Evolutionary conservation across 2,113 vertebrate species (phyloP).

Genomic region (Leucopsar rothschildi): DNA sequence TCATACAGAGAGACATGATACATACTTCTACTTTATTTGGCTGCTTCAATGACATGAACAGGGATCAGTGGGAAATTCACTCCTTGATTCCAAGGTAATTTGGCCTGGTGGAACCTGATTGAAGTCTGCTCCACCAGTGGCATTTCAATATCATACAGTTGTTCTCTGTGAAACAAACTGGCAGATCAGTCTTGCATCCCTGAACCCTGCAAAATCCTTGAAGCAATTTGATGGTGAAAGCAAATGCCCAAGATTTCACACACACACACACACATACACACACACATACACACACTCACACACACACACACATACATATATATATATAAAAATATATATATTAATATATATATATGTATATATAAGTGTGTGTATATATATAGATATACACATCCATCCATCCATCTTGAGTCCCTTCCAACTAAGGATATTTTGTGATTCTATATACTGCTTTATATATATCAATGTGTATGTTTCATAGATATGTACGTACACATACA

Average conservation of each 20-base stretch:
- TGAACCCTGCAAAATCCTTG: neutral
- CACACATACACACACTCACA: neutral
- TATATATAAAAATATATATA: neutral
- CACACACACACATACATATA: rapidly evolving
- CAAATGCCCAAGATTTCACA: neutral
- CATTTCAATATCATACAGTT: neutral
- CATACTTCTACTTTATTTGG: neutral
- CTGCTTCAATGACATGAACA: neutral
- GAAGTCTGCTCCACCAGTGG: neutral
- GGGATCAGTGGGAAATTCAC: neutral
- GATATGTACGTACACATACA: no score
- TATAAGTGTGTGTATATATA: no score
- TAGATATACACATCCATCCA: rapidly evolving
- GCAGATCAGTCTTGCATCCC: neutral
- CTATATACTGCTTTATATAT: neutral
- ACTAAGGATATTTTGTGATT: neutral
- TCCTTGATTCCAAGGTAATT: neutral
- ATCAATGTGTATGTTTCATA: neutral
- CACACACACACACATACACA: neutral
- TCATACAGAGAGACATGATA: neutral
- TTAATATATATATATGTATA: no score
- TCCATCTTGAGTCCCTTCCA: neutral
- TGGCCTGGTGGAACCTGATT: neutral
- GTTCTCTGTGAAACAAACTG: neutral
- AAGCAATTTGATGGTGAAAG: neutral